Conservation (phyloP, 2,797 vertebrate species). For the Adrianichthys oophorus region DNA sequence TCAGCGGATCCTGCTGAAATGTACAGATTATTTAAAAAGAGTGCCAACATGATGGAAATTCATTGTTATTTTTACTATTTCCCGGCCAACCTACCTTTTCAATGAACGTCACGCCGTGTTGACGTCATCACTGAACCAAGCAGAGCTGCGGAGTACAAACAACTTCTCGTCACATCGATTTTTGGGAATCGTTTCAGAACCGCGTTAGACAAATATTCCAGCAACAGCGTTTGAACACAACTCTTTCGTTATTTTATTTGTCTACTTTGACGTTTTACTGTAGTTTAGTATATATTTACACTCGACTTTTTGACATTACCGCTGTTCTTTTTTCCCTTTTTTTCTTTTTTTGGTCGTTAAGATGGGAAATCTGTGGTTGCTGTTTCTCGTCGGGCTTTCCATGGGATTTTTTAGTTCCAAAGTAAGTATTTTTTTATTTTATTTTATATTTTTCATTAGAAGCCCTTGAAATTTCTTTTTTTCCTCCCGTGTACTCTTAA, state of each 20-base stretch:
- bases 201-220: not conserved
- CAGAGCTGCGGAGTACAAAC: slow-evolving; percentile 56
- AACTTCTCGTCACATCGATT: slow-evolving; percentile 31
- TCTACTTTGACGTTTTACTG: not conserved
- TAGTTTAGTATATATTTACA: not conserved
- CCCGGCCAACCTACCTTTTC: not conserved
- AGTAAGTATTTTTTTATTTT: slow-evolving; percentile 43
- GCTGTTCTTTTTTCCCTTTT: not conserved
- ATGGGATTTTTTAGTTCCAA: slow-evolving; percentile 58
- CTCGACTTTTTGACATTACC: not conserved
- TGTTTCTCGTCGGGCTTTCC: slow-evolving; percentile 63
- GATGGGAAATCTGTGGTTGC: slow-evolving; percentile 66
- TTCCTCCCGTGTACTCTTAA: not conserved
- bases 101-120: slow-evolving; percentile 39
- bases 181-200: not conserved
- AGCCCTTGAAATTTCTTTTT: not conserved
- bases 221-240: slow-evolving; percentile 1
- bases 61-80: slow-evolving; percentile 1
- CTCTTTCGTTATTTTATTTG: not conserved
- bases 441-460: not conserved
- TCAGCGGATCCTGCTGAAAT: not conserved
- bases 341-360: slow-evolving; percentile 27
- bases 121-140: slow-evolving; percentile 64
- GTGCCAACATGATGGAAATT: not conserved
- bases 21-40: not conserved